These are phyloP conservation scores for Oncorhynchus mykiss DNA, from an alignment of 2,113 vertebrate species.

Conservation along the genomic window DNA sequence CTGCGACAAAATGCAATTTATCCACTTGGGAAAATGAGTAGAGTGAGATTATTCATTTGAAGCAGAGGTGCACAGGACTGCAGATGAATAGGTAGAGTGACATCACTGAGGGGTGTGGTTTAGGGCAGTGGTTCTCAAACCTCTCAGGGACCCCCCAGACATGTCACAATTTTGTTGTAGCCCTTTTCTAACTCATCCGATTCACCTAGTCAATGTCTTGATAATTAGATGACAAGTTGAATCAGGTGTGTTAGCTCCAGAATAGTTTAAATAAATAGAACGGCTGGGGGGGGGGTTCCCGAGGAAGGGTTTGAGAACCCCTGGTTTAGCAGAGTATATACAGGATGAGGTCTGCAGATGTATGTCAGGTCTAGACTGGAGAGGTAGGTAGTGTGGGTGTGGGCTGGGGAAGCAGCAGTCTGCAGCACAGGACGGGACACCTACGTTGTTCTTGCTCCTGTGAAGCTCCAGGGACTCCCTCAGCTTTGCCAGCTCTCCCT, in stretches of 20 bases:
- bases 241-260: no score
- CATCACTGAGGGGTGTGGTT: background rate
- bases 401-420: background rate
- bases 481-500: conserved; percentile 79
- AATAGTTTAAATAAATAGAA: no score
- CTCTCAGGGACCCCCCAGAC: no score
- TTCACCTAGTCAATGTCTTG: no score
- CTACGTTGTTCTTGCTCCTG: conserved; percentile 96
- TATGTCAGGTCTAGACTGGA: background rate
- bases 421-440: conserved; percentile 48
- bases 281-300: no score
- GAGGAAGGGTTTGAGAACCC: no score
- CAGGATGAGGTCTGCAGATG: background rate
- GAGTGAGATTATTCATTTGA: background rate
- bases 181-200: no score
- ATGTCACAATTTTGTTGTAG: no score
- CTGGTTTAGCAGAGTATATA: no score
- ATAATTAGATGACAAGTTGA: no score
- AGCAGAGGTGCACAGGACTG: background rate
- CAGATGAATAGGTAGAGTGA: background rate
- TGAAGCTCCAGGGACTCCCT: conserved; percentile 87
- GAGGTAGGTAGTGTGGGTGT: background rate
- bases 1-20: background rate
- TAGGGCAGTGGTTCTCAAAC: no score
- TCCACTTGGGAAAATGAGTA: background rate